phyloP scores from a whole-genome alignment of 2,797 vertebrate species.

The Antennarius maculatus region DNA sequence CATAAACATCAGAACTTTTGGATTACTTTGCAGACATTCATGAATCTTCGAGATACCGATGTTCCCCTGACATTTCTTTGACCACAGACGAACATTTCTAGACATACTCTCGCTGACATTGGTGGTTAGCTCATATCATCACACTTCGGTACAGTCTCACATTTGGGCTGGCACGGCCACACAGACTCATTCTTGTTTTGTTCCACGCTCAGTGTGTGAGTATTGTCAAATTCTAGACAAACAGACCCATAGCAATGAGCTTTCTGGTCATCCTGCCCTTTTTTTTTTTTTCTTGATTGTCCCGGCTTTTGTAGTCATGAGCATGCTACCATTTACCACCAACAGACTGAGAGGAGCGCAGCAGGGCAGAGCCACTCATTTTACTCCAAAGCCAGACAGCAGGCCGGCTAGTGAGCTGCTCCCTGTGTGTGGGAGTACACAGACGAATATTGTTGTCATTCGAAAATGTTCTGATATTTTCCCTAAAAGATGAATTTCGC shows the following conservation, averaged over 20 bases:
- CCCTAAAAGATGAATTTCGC: slow-evolving; percentile 44
- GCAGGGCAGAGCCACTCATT: slow-evolving; percentile 41
- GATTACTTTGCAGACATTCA: neutral
- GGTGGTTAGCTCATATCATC: slow-evolving; percentile 2
- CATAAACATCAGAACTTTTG: neutral
- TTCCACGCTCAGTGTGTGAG: slow-evolving; percentile 8
- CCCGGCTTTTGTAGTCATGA: slow-evolving; percentile 49
- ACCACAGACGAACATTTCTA: too few relatives aligned
- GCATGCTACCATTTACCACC: slow-evolving; percentile 49
- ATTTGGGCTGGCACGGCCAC: neutral
- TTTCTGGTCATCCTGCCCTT: slow-evolving; percentile 47
- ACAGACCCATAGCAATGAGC: slow-evolving; percentile 25
- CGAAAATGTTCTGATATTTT: slow-evolving; percentile 59
- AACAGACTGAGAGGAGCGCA: slow-evolving; percentile 59
- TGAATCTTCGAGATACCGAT: neutral
- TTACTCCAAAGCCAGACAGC: slow-evolving; percentile 45
- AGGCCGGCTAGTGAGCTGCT: slow-evolving; percentile 45
- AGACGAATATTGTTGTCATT: slow-evolving; percentile 61
- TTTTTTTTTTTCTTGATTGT: slow-evolving; percentile 36
- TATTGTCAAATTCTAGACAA: slow-evolving; percentile 16
- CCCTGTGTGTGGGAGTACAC: slow-evolving; percentile 60
- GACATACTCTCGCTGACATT: neutral
- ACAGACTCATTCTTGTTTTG: neutral
- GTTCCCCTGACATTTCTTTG: too few relatives aligned
- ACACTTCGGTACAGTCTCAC: neutral